phyloP scores from a whole-genome alignment of 2,113 vertebrate species.

The Rhagologus leucostigma region DNA sequence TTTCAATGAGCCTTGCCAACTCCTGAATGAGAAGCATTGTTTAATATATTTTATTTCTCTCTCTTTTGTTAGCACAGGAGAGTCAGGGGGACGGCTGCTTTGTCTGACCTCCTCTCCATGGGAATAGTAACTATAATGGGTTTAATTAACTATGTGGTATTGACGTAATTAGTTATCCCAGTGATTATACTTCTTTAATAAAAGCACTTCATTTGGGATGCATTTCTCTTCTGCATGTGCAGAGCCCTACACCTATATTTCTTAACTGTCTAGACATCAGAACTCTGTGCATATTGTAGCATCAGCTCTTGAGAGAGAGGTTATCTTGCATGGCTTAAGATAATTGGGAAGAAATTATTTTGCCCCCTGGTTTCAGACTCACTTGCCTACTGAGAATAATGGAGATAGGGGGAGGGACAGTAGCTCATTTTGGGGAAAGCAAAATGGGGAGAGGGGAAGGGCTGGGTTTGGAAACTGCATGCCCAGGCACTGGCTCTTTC shows the following conservation, averaged over 20 bases:
- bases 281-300: conserved; percentile 65
- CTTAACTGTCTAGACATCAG: conserved; percentile 72
- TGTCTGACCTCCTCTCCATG: conserved; percentile 70
- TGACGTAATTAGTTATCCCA: conserved; percentile 77
- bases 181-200: conserved; percentile 77
- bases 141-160: conserved; percentile 82
- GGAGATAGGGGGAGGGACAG: not conserved
- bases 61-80: conserved; percentile 62
- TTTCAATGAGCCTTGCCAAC: not conserved
- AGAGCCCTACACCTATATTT: conserved; percentile 65
- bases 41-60: conserved; percentile 71
- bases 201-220: conserved; percentile 76
- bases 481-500: conserved; percentile 27
- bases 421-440: conserved; percentile 31
- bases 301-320: conserved; percentile 63
- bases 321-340: conserved; percentile 68
- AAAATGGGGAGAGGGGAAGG: not conserved
- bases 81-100: conserved; percentile 55
- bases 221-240: conserved; percentile 50
- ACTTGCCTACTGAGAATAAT: conserved; percentile 6
- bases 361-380: conserved; percentile 65
- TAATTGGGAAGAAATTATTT: conserved; percentile 78
- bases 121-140: conserved; percentile 76
- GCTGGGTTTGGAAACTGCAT: conserved; percentile 37
- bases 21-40: conserved; percentile 6